A percentile compares a stretch with the other conserved stretches of the same genome.
phyloP scores from a whole-genome alignment of 92 coral and sea anemone species.

The Porites divaricata region DNA sequence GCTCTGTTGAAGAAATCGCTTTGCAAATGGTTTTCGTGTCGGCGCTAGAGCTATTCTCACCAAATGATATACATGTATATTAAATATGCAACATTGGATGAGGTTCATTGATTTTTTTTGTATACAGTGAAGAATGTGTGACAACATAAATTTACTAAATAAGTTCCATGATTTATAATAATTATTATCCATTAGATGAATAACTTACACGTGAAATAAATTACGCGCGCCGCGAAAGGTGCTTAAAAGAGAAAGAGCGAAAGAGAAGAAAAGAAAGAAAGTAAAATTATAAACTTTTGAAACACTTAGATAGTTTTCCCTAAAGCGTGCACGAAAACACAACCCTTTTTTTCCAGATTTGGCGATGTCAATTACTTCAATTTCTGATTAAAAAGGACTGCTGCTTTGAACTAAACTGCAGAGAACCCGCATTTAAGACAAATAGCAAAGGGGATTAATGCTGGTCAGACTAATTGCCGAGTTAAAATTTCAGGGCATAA shows the following conservation, averaged over 20 bases:
- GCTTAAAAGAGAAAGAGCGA: not conserved
- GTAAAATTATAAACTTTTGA: not conserved
- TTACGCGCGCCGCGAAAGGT: conserved; percentile 9
- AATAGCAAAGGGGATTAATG: too few species aligned
- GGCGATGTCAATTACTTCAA: not conserved
- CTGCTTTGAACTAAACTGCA: too few species aligned
- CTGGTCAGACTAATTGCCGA: too few species aligned
- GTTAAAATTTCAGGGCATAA: not conserved
- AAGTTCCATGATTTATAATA: not conserved
- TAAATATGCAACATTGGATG: not conserved
- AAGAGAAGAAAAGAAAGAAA: not conserved
- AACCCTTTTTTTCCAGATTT: not conserved
- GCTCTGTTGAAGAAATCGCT: too few species aligned
- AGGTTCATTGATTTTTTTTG: too few species aligned
- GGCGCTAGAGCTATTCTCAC: too few species aligned
- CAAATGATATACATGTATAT: not conserved
- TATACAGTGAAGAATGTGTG: conserved; percentile 7
- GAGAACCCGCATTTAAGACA: too few species aligned
- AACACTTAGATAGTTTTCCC: not conserved
- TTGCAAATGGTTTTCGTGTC: too few species aligned
- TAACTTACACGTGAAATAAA: conserved; percentile 22
- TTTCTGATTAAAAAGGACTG: not conserved
- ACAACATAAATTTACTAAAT: not conserved
- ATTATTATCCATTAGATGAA: not conserved
- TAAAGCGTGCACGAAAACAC: not conserved